phyloP scores from a whole-genome alignment of 37 sponge, comb jelly and placozoan species.

The Aplysina aerophoba region DNA sequence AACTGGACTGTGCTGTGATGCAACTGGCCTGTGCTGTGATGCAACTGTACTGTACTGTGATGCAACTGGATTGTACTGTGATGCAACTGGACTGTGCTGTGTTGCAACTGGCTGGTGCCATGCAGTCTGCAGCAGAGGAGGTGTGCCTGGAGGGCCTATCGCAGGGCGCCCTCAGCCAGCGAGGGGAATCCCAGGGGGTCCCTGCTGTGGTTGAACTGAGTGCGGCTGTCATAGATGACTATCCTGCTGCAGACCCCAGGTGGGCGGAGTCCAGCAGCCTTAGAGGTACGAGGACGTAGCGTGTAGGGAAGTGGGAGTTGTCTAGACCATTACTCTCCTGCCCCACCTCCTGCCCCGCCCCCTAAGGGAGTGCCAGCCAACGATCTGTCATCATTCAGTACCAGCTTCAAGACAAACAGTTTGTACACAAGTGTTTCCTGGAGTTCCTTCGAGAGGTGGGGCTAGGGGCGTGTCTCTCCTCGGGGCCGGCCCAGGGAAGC shows the following conservation, averaged over 20 bases:
- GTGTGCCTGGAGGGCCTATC: conserved; percentile 42
- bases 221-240: conserved; percentile 73
- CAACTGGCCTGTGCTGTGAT: too few relatives aligned
- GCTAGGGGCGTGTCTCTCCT: conserved; percentile 47
- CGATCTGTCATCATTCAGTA: conserved; percentile 72
- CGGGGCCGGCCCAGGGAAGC: conserved; percentile 29
- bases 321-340: background rate
- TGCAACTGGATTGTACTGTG: too few relatives aligned
- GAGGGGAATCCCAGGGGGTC: conserved; percentile 61
- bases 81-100: too few relatives aligned
- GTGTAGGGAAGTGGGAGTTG: background rate
- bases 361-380: background rate
- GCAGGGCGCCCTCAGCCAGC: conserved; percentile 20
- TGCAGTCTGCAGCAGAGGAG: conserved; percentile 26
- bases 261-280: conserved; percentile 42
- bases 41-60: too few relatives aligned
- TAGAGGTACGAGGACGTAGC: background rate
- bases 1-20: too few relatives aligned
- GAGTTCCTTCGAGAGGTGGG: conserved; percentile 68
- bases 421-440: conserved; percentile 62
- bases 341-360: background rate
- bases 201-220: conserved; percentile 56
- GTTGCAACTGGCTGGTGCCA: too few relatives aligned
- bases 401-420: conserved; percentile 79
- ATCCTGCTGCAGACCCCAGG: conserved; percentile 63